Base-by-base conservation (phyloP, 2,888 invertebrate genomes). In the Coenonympha glycerion region DNA sequence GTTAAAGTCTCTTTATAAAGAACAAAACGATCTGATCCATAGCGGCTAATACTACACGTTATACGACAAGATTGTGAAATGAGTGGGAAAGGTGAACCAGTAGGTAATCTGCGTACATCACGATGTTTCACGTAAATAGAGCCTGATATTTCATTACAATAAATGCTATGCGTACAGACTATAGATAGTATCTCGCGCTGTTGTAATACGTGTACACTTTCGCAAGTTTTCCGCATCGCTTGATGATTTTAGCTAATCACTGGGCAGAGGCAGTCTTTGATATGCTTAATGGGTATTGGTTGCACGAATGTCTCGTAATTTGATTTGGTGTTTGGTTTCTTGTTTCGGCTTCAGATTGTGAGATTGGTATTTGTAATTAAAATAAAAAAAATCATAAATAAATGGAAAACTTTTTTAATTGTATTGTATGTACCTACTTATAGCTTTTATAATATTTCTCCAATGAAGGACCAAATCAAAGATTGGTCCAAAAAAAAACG, bases 11-110 rank as follows among this genome's bases (percentile, higher is more conserved):
- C 41, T 41, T 39, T 22, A 22, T 39, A 22, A 24, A 13, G 24
- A 39, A 39, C 39, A 39, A 39, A 39, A 39, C 22, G 37, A 37
- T 37, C 39, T 13, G 16, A 30, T 42, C 30, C 21, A 6, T 21
- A 42, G 42, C 13, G 13, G 19, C 28, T 30, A 33, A 45, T 45
- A 44, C 15, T 21, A 44, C 30, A 50, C 18, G 33, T 40, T 45
- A 47, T 22, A 41, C 45, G 54, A 36, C 31, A 13, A 13, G 13
- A 41, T 55, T 55, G 24, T 37, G 46, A 45, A 52, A 55, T 33
- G 36, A 61, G 54, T 65, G 70, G 76, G 77, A 78, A 80, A 80
- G 73, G 77, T 71, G 69, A 82, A 76, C 79, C 55, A 66, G 74
- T 77, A 63, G 51, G 61, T 65, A 63, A 61, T 78, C 63, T 61